Evolutionary conservation across 1,140 invertebrate species (phyloP).

Genomic region (Mercenaria mercenaria): DNA sequence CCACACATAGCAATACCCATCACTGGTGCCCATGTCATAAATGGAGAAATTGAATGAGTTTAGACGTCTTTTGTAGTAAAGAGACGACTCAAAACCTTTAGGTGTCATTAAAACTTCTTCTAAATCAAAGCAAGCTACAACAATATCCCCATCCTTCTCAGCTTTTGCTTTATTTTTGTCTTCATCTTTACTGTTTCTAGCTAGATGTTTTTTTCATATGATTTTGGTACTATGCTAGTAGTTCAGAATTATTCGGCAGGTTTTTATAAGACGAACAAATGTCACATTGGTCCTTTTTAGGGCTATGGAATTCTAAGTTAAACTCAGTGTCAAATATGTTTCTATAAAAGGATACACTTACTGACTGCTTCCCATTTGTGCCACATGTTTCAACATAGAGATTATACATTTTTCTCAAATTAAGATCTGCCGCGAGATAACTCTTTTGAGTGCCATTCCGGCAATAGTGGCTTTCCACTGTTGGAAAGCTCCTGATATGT

Average conservation of each 20-base stretch:
- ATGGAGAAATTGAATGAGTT: conserved; percentile 39
- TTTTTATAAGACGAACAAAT: no score
- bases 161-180: conserved; percentile 22
- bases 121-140: conserved; percentile 27
- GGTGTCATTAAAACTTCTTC: conserved; percentile 21
- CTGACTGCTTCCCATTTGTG: background rate
- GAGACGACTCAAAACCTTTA: no score
- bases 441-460: background rate
- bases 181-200: background rate
- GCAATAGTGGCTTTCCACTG: background rate
- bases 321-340: background rate
- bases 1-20: no score
- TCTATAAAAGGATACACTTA: background rate
- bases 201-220: conserved; percentile 35
- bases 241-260: no score
- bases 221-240: no score
- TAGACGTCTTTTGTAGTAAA: conserved; percentile 25
- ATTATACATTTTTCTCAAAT: background rate
- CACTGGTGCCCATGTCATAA: no score
- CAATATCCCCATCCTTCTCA: background rate
- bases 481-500: background rate
- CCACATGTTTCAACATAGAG: background rate
- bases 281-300: background rate
- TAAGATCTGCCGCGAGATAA: background rate
- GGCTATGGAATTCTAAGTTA: background rate